Base-by-base conservation (phyloP, 2,888 invertebrate genomes). In the Amphimallon solstitiale region DNA sequence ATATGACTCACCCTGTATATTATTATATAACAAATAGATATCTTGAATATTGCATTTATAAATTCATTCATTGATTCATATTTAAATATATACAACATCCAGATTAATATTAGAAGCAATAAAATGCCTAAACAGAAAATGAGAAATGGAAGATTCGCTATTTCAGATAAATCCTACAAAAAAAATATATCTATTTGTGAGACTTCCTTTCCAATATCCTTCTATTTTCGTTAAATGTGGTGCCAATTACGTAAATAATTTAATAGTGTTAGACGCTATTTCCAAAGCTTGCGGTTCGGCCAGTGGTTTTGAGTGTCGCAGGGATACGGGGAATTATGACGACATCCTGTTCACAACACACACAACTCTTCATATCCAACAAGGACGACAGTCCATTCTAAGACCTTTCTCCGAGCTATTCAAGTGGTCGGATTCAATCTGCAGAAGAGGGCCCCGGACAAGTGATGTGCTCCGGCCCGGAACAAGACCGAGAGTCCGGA, bases 381-480 rank as follows among this genome's bases (percentile, higher is more conserved):
- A 17, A 29, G 21, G 40, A 56, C 40, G 56, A 56, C 68, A 67
- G 71, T 71, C 69, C 70, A 66, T 68, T 71, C 69, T 70, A 69
- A 71, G 68, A 68, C 66, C 70, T 68, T 67, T 68, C 70, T 70
- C 63, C 70, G 46, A 61, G 71, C 70, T 71, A 69, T 70, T 74
- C 67, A 69, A 72, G 73, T 71, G 73, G 71, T 71, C 71, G 72
- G 72, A 75, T 75, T 74, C 75, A 75, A 75, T 75, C 75, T 75
- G 68, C 72, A 73, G 73, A 71, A 74, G 72, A 72, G 73, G 71
- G 52, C 64, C 68, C 62, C 67, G 74, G 70, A 74, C 74, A 74
- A 74, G 75, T 73, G 70, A 74, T 75, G 76, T 71, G 74, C 73
- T 71, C 70, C 71, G 70, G 73, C 68, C 72, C 73, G 73, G 70